These are phyloP conservation scores for Tetragnatha versicolor DNA, from an alignment of 1,140 invertebrate species.

Conservation along the genomic window DNA sequence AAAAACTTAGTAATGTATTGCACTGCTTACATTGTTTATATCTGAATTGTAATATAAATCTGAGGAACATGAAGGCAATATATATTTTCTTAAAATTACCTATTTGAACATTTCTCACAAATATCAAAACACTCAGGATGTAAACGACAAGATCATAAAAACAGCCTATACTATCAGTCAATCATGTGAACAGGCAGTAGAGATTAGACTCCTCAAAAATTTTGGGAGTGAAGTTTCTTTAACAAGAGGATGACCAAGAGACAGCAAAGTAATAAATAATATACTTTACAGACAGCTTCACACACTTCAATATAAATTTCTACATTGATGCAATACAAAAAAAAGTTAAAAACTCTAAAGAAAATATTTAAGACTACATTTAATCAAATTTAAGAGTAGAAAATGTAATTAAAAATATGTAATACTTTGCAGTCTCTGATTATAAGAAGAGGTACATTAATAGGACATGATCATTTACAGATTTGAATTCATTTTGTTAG, in stretches of 20 bases:
- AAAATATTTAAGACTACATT: not conserved
- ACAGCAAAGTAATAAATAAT: conserved; percentile 29
- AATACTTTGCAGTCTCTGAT: conserved; percentile 33
- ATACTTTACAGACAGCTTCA: not conserved
- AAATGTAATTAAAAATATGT: not conserved
- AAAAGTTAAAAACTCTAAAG: not conserved
- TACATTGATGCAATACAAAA: not conserved
- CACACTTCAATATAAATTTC: not conserved
- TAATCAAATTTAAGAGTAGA: not conserved
- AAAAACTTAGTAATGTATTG: not conserved
- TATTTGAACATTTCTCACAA: conserved; percentile 46
- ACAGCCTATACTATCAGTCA: conserved; percentile 47
- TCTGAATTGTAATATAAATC: conserved; percentile 20
- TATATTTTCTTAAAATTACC: conserved; percentile 40
- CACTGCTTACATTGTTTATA: not conserved
- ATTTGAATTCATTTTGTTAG: conserved; percentile 21
- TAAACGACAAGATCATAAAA: conserved; percentile 52
- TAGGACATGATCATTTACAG: conserved; percentile 15
- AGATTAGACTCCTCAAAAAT: conserved; percentile 46
- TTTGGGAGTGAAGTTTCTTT: conserved; percentile 18
- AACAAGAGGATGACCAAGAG: conserved; percentile 27
- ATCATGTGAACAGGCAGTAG: conserved; percentile 46
- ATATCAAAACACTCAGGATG: conserved; percentile 52
- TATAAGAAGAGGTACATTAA: conserved; percentile 1
- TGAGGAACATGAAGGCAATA: conserved; percentile 52